Percentiles rank a stretch among this genome's conserved stretches.
phyloP scores from a whole-genome alignment of 2,888 invertebrate species.

The Dynastes tityus region DNA sequence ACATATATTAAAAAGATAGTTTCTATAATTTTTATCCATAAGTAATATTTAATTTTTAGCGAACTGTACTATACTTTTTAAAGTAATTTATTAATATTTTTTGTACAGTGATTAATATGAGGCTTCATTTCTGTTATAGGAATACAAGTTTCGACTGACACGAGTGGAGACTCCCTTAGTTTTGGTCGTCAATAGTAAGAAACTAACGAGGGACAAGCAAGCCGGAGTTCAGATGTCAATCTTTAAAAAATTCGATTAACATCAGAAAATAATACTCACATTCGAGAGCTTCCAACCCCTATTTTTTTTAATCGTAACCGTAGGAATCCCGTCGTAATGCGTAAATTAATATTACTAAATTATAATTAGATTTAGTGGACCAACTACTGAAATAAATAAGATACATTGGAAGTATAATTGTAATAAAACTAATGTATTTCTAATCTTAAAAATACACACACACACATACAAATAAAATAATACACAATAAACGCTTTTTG shows the following conservation, averaged over 20 bases:
- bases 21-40: no score
- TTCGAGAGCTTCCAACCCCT: slow-evolving; percentile 33
- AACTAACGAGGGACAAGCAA: slow-evolving; percentile 78
- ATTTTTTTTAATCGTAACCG: slow-evolving; percentile 27
- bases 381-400: slow-evolving; percentile 49
- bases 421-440: slow-evolving; percentile 52
- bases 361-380: slow-evolving; percentile 50
- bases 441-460: slow-evolving; percentile 51
- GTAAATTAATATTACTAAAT: slow-evolving; percentile 47
- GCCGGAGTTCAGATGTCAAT: slow-evolving; percentile 79
- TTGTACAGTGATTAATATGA: slow-evolving; percentile 7
- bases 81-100: slow-evolving; percentile 3
- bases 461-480: slow-evolving; percentile 51
- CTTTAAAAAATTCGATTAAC: slow-evolving; percentile 76
- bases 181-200: slow-evolving; percentile 84
- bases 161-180: slow-evolving; percentile 85
- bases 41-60: no score
- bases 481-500: slow-evolving; percentile 50
- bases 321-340: slow-evolving; percentile 42
- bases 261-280: slow-evolving; percentile 40
- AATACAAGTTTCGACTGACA: slow-evolving; percentile 81
- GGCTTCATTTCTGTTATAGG: slow-evolving; percentile 70
- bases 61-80: slow-evolving; percentile 22
- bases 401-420: slow-evolving; percentile 37
- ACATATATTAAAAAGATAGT: no score